Percentiles rank a stretch among this genome's conserved stretches.
Evolutionary conservation across 2,797 vertebrate species (phyloP).

Genomic region (Microhierax caerulescens): DNA sequence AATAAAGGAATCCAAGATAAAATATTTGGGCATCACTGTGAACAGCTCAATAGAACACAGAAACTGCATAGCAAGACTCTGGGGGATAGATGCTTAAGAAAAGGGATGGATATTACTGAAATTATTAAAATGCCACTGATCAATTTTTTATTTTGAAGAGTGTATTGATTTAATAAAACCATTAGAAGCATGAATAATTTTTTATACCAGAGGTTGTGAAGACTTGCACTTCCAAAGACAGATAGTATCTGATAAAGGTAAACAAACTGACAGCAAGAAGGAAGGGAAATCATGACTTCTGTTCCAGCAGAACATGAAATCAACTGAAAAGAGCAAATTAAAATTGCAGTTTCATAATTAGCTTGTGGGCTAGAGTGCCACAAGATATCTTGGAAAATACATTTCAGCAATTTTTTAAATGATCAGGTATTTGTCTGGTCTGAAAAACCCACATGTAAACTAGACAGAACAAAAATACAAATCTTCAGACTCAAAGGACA

Average conservation of each 20-base stretch:
- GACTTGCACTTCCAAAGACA: neutral
- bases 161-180: neutral
- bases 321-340: neutral
- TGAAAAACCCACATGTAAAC: neutral
- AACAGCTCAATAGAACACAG: neutral
- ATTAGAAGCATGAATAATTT: neutral
- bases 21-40: neutral
- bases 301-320: neutral
- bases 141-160: neutral
- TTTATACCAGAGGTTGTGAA: neutral
- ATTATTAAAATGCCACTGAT: slow-evolving; percentile 2
- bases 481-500: slow-evolving; percentile 17
- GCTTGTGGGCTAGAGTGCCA: neutral
- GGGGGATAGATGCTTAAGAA: neutral
- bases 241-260: neutral
- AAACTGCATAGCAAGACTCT: neutral
- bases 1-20: neutral
- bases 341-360: slow-evolving; percentile 35
- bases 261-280: neutral
- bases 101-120: neutral
- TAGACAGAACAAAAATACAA: neutral
- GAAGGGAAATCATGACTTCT: neutral
- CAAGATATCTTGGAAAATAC: neutral
- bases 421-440: neutral
- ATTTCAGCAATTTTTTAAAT: slow-evolving; percentile 35